Base-by-base conservation (phyloP, 2,113 vertebrate species). In the Periophthalmodon schlosseri region DNA sequence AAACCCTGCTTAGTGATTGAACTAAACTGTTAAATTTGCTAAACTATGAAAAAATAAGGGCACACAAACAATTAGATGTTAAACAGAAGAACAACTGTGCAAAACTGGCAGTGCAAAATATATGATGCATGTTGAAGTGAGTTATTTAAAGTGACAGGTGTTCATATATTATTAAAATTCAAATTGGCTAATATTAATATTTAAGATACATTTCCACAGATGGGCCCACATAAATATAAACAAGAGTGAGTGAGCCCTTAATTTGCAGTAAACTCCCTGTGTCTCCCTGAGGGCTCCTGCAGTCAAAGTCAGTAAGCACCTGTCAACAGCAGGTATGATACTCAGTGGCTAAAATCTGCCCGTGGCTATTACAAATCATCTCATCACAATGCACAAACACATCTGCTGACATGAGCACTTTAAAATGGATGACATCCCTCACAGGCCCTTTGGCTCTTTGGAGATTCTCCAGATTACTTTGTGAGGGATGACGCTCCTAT, bases 381-480 rank as follows among this genome's bases (percentile, higher is more conserved):
- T 87, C 80, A 79, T 85, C 72, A 80, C 78, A 71, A 70, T 85
- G 72, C 86, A 79, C 67, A 77, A 73, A 83, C 11, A 54, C 75
- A 69, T 78, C 82, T 81, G 72, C 81, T 56, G 5, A 84, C 67
- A 80, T 28, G 66, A 84, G 78, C 76, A 75, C 60, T 80, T 84
- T 80, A 73, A 86, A 85, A 87, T 82, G 74, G 70, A 84, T 68
- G 72, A 80, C 72, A 20, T 79, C 12, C n/a, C 73, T 86, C 80
- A 79, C 70, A 85, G 77, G 72, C 85, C 57, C 79, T 71, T 84
- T 58, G 75, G 58, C 73, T n/a, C 14, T 11, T 75, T 46, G 67
- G 77, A 84, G 76, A 79, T 75, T 80, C 63, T 86, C 68, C 58
- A 80, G 77, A 88, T 88, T 80, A 77, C 83, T 80, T 75, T 86